Evolutionary conservation across 1,140 invertebrate species (phyloP), one percentile per base, ranked within the genome.

Genomic region (Aporrectodea caliginosa): DNA sequence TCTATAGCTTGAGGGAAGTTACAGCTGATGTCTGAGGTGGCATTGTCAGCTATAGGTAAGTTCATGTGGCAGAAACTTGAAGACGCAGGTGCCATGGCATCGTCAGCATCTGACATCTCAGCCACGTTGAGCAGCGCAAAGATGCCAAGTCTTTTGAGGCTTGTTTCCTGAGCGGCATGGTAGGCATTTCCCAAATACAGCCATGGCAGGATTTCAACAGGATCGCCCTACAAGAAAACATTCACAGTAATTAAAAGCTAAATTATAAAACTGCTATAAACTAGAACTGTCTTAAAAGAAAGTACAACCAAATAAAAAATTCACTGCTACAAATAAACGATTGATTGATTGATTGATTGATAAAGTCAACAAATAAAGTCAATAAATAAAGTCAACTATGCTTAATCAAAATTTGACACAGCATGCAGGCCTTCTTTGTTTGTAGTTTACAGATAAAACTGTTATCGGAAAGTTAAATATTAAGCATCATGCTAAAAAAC

Each of bases 41-140:
- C 80, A 43, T 84, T 85, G 81, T 89, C 88, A 80, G 85, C 83
- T 29, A 89, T 85, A 2, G 86, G 85, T 31, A 89, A 86, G 73
- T 82, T 85, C 80, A 87, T 88, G 82, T 89, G 89, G 16, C 77
- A 80, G 79, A 87, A 88, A 72, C 70, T 32, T 29, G 43, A 16
- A 2, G 43, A 58, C 43, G 22, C 43, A 6, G 43, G 31, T 6
- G 31, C 2, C 0, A 74, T n/a, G 29, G 2, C 1, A 73, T 29
- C 1, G 33, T 76, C 43, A 34, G 33, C 35, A 2, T 22, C 31
- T 27, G 33, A n/a, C 1, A 22, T 76, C 2, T 34, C 83, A 16
- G 87, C 87, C 14, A 89, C 88, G 80, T 89, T 89, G 12, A 89
- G 80, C n/a, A 89, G 78, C 27, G 88, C 88, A 0, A 87, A 88